A percentile compares a stretch with the other conserved stretches of the same genome.
Evolutionary conservation across 2,113 vertebrate genomes (phyloP).

Genomic region (Saguinus imperator): DNA sequence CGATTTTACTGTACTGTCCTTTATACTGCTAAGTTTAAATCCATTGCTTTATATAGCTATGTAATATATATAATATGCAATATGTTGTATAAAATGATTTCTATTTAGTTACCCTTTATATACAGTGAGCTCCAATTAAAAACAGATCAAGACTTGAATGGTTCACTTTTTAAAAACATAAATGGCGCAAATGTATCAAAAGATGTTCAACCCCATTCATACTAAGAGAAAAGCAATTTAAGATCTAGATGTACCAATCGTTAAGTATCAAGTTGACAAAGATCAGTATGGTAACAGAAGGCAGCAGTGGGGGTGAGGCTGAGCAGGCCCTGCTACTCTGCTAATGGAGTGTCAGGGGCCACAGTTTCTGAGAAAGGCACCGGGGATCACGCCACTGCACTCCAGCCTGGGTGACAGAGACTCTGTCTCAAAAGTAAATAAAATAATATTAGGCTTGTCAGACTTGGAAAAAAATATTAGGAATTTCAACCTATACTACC

Average conservation of each 20-base stretch:
- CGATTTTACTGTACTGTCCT: not conserved
- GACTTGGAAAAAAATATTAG: not conserved
- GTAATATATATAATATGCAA: not conserved
- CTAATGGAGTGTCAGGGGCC: accelerated
- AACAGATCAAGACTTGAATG: not conserved
- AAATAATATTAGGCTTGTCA: not conserved
- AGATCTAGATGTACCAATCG: not conserved
- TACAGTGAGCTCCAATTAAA: not conserved
- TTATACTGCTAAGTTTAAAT: not conserved
- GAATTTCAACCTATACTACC: not conserved
- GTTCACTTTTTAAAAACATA: not conserved
- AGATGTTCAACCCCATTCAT: not conserved
- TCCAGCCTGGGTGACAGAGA: not conserved
- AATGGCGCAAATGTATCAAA: not conserved
- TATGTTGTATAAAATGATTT: not conserved
- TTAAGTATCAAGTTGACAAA: not conserved
- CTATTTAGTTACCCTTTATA: not conserved
- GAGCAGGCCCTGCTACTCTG: accelerated
- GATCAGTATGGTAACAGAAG: not conserved
- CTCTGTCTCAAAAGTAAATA: not conserved
- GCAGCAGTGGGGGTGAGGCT: too few relatives aligned
- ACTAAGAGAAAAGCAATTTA: not conserved
- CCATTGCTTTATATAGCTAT: not conserved
- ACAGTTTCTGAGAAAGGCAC: not conserved
- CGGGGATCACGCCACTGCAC: not conserved